Base-by-base conservation (phyloP, 1,140 invertebrate species). In the Saxidomus purpurata region DNA sequence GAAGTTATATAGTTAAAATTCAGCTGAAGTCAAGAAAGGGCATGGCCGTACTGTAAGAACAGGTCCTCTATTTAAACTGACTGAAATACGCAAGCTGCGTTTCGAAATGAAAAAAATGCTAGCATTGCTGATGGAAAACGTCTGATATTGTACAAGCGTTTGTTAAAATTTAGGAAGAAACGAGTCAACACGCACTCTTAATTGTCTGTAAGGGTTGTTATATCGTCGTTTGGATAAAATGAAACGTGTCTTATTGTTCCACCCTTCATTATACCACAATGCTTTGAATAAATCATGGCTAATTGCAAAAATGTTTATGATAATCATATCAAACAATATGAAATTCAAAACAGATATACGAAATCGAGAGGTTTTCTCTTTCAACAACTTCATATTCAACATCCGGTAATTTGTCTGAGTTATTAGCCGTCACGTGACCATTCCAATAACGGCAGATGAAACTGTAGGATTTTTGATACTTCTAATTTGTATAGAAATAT, bases 341-440 rank as follows among this genome's bases (percentile, higher is more conserved):
- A 34, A 84, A 84, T 52, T 52, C 28, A 47, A 71, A 74, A 38
- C 83, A 49, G 15, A 52, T 55, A 36, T 86, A 74, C 61, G 83
- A 86, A 74, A 86, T 76, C 31, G 83, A 86, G 83, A 74, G 17
- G 83, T 49, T n/a, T 74, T 59, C 83, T 22, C 47, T 86, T 86
- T 52, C 69, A 86, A 31, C 83, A 59, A 59, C 71, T 59, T 55
- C 69, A 34, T 11, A 43, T 76, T 59, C 36, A 6, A 76, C 71
- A 55, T 86, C 83, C 83, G 83, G 67, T 59, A 86, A 74, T 76
- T 76, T 43, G 67, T 55, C 40, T 86, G 43, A 40, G 22, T 71
- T 52, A 71, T 74, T 61, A 82, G 63, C 28, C 34, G 61, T 83
- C 81, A 83, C 81, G 81, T 83, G 81, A 83, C 61, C 40, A 31